Base-by-base conservation (phyloP, 2,888 invertebrate genomes). In the Drosophila dives region DNA sequence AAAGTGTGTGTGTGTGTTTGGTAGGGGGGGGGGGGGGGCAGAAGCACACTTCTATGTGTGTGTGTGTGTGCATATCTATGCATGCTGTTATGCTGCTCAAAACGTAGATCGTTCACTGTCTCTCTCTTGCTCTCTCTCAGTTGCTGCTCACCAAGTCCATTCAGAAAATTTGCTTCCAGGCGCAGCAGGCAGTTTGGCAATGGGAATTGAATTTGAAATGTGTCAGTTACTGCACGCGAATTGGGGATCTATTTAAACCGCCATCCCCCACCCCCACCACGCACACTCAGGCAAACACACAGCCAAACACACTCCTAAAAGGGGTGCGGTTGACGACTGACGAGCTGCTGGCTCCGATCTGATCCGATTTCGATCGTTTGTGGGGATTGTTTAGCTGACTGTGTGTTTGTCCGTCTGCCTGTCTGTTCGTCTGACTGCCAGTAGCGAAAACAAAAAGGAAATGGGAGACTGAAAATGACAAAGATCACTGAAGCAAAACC, bases 401-500 rank as follows among this genome's bases (percentile, higher is more conserved):
- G 50, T 53, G 33, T 48, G 40, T 53, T 17, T 36, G 54, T 23
- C 53, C 7, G 20, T 53, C 38, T 48, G 40, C 48, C 36, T 36
- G 54, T 23, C 53, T 12, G 20, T 3, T 10, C 11, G 59, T n/a
- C 62, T 53, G 20, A 32, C 49, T 59, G 56, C 56, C 71, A 69
- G 71, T 64, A 63, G 71, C 70, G 65, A 67, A 64, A 53, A 64
- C 34, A 69, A 76, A 79, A 83, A 80, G 87, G 87, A 84, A 86
- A 86, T 84, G 89, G 85, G 75, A 89, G 82, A 89, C 82, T 78
- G 80, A 77, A 87, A 89, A 90, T 90, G 90, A 84, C 83, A 90
- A 87, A 84, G 90, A 90, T 90, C 90, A 87, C 89, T 89, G 83
- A 90, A 90, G 90, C 90, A 87, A 77, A 85, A 86, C 90, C 82